Evolutionary conservation across 1,140 invertebrate genomes (phyloP), one percentile per base, ranked within the genome.

Genomic region (Charaxes varanes): DNA sequence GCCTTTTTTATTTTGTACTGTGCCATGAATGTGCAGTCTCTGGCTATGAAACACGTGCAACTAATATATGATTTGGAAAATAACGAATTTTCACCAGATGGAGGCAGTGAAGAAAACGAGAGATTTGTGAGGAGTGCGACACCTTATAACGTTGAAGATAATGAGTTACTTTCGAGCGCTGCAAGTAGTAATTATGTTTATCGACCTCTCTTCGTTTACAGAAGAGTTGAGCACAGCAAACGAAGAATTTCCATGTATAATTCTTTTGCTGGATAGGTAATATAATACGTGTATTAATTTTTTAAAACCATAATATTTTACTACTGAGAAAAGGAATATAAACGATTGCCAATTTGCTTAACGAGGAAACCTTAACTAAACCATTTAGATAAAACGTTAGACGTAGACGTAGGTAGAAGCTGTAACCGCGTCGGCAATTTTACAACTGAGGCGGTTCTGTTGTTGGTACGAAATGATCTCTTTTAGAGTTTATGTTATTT

Each of bases 161-260:
- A 19, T 4, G 55, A 64, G 18, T 18, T 51, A 6, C 23, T 70
- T 18, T 37, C 51, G 2, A 57, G 61, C 17, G 62, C 64, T n/a
- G 62, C 51, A 24, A 69, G 62, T 35, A 62, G 41, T 30, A 63
- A 67, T 19, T 65, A 64, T 30, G 64, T 62, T 0, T 80, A 73
- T 54, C 50, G 60, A 31, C 76, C 76, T 0, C 43, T 76, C 2
- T 76, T 63, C 35, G 65, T 68, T 2, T 78, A 80, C 10, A 68
- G 69, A 61, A 69, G 42, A 34, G 71, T 77, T 15, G 61, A 69
- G 33, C 76, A 80, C 16, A 74, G 58, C 19, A 80, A 71, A 53
- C 43, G 66, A 17, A 60, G 66, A 41, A 76, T 80, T 8, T 76
- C 56, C 10, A 76, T 80, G 72, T 80, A 62, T 24, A 80, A 80